These are phyloP conservation scores for Tor tambroides DNA, from an alignment of 2,113 vertebrate genomes.

Conservation along the genomic window DNA sequence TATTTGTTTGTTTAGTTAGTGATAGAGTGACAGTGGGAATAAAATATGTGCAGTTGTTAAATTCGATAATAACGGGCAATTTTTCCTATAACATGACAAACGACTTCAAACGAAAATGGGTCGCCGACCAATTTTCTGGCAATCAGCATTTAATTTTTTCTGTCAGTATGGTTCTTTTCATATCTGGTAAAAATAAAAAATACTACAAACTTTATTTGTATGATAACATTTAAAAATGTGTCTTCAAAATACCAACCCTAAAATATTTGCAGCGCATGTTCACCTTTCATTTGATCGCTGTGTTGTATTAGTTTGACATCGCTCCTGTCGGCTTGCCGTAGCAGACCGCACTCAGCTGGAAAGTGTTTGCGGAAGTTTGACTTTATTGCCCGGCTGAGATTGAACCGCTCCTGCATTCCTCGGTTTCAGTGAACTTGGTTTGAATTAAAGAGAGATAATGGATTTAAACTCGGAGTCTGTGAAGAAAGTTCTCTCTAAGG, in stretches of 20 bases:
- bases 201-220: no score
- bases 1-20: no score
- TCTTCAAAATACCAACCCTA: no score
- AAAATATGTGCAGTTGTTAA: no score
- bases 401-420: neutral
- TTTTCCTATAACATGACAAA: no score
- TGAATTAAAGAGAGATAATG: constrained; percentile 61
- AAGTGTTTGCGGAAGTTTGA: constrained; percentile 57
- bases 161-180: neutral
- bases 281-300: no score
- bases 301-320: neutral
- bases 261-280: no score
- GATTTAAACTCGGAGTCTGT: constrained; percentile 70
- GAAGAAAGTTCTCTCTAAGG: constrained; percentile 74
- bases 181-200: neutral
- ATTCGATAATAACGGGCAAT: no score
- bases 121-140: no score
- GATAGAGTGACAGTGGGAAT: no score
- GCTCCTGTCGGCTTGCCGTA: constrained; percentile 59
- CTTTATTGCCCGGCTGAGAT: constrained; percentile 1
- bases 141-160: neutral
- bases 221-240: no score
- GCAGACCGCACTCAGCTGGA: neutral
- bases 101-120: no score
- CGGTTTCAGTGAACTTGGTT: neutral